Conservation (phyloP, 1,140 invertebrate genomes). For the Tetranychus urticae region DNA sequence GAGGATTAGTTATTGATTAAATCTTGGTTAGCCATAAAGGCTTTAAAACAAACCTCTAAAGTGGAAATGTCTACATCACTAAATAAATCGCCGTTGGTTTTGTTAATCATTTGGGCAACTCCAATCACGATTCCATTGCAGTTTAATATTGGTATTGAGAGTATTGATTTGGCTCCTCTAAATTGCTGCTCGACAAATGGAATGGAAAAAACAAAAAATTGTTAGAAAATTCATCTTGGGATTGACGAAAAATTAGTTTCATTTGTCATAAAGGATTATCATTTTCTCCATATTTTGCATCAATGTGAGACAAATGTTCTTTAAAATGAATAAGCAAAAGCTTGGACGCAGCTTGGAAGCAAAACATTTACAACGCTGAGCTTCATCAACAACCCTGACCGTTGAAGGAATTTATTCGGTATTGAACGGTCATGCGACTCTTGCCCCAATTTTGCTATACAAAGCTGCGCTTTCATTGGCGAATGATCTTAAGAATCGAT, state of each 20-base stretch:
- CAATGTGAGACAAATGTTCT: too few relatives aligned
- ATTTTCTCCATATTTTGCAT: too few relatives aligned
- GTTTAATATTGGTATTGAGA: conserved; percentile 60
- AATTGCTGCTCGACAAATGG: neutral
- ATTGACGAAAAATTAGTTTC: neutral
- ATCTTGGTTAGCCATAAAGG: neutral
- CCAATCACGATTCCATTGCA: conserved; percentile 65
- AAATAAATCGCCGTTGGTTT: conserved; percentile 53
- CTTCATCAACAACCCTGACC: too few relatives aligned
- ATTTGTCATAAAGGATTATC: too few relatives aligned
- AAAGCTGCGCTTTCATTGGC: neutral
- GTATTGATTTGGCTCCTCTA: neutral
- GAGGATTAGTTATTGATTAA: neutral
- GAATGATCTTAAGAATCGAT: neutral
- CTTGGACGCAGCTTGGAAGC: too few relatives aligned
- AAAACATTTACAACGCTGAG: too few relatives aligned
- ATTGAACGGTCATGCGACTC: too few relatives aligned
- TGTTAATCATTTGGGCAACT: conserved; percentile 79
- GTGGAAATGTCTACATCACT: conserved; percentile 65
- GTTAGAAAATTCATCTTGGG: neutral
- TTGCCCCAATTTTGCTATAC: too few relatives aligned
- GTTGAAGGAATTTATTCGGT: too few relatives aligned
- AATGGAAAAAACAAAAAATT: neutral
- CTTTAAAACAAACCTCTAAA: conserved; percentile 32
- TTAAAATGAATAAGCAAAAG: too few relatives aligned